Base-by-base conservation (phyloP, 1,140 invertebrate genomes). In the Chymomyza costata region DNA sequence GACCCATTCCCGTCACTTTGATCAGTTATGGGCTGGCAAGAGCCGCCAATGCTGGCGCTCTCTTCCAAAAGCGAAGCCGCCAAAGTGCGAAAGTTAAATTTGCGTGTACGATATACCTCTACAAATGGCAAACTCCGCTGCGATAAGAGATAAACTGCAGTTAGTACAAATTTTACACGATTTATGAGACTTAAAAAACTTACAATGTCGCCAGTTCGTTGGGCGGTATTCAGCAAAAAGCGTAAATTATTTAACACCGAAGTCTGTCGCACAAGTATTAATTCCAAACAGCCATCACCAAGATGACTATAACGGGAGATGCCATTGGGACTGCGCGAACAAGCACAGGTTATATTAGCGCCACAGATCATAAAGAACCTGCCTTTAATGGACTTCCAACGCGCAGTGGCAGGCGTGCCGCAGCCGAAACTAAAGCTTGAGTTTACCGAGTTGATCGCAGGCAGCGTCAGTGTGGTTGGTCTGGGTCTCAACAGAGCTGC, bases 361-460 rank as follows among this genome's bases (percentile, higher is more conserved):
- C 91, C 90, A 66, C 92, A 94, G 2, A 95, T 90, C 87, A 93
- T 93, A 55, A 93, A 91, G 86, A 93, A 95, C 76, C 90, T 90
- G 0, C 92, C 91, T 45, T 90, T 90, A 13, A 95, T 88, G 1
- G 89, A 91, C 47, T 90, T 86, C 88, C 89, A 91, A 35, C 63
- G 73, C 21, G 56, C 50, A 16, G 35, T 58, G 11, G 44, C 25
- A 71, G 39, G 28, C 61, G 40, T 25, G 21, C 47, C 53, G 6
- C 41, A 64, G n/a, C 55, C 59, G 17, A 39, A 47, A 7, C 13
- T 47, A 44, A 32, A 56, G 19, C 14, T 41, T 35, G 38, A 7
- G 0, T 6, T 30, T 0, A 40, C 31, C 6, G 32, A n/a, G 2
- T 25, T 3, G 21, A 8, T 8, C 3, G 3, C 32, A 6, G 37